Evolutionary conservation across 2,113 vertebrate species (phyloP), one percentile per base, ranked within the genome.

Genomic region (Myxocyprinus asiaticus): DNA sequence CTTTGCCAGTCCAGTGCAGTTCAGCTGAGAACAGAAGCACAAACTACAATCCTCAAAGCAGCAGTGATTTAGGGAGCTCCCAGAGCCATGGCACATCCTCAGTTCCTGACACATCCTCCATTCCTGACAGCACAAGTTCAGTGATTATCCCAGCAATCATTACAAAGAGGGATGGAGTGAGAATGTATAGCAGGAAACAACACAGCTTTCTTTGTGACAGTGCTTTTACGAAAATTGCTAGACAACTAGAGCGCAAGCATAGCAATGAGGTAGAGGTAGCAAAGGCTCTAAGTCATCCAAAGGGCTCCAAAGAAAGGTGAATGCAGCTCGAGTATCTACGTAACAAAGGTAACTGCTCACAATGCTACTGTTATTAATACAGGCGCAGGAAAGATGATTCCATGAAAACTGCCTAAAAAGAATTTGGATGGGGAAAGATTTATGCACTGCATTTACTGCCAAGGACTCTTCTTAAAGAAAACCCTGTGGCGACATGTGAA

Each of bases 231-330:
- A 48, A 48, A 48, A 48, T 48, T 6, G 6, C 47, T 56, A 74
- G 71, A 61, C 71, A 81, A 59, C 56, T 81, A 44, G 71, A 81
- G 70, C 53, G 43, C 47, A 55, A 12, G 17, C 70, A 81, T 50
- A n/a, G 2, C n/a, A 75, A 76, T 0, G 71, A 76, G 72, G 4
- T 9, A 8, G n/a, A n/a, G n/a, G 79, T 76, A 47, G 44, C 51
- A 68, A 68, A 43, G 51, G 33, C 55, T 43, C 14, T 66, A 44
- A 56, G 3, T 68, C 76, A 76, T 43, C 53, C 79, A 76, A 81
- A 81, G 71, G 71, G 71, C 15, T 81, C 79, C 22, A 66, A 76
- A 50, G 15, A 81, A 68, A 81, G 71, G 33, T 14, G 55, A 66
- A 14, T 76, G 50, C 79, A 81, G 17, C 58, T 76, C 11, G 79